Conservation (phyloP, 2,888 invertebrate species). For the Spisula solida region DNA sequence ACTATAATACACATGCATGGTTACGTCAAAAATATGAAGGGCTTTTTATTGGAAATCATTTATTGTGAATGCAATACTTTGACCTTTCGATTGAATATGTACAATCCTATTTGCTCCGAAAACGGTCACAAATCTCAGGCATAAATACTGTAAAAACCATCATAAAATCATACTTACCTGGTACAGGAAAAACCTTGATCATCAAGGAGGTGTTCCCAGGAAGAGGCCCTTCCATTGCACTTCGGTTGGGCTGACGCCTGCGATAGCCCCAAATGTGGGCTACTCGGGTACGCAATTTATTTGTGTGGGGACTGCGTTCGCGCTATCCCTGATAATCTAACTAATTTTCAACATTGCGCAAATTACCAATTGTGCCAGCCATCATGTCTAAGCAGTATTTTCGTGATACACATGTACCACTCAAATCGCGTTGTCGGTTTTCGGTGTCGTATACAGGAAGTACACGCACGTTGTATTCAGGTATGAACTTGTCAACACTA, state of each 20-base stretch:
- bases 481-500: too few relatives aligned
- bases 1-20: too few relatives aligned
- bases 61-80: too few relatives aligned
- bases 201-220: conserved; percentile 92
- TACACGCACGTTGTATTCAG: too few relatives aligned
- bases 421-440: too few relatives aligned
- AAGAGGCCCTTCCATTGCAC: conserved; percentile 92
- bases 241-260: conserved; percentile 92
- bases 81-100: neutral
- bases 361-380: too few relatives aligned
- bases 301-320: conserved; percentile 62
- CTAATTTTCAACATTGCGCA: too few relatives aligned
- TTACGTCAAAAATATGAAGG: too few relatives aligned
- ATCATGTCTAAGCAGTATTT: too few relatives aligned
- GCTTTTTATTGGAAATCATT: too few relatives aligned
- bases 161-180: conserved; percentile 88
- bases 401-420: too few relatives aligned
- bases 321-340: conserved; percentile 14
- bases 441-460: too few relatives aligned
- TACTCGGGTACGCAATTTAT: conserved; percentile 78
- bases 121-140: neutral
- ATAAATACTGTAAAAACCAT: neutral
- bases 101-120: neutral
- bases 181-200: conserved; percentile 92
- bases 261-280: conserved; percentile 87